phyloP scores from a whole-genome alignment of 2,888 invertebrate genomes.

The Saturnia pavonia region DNA sequence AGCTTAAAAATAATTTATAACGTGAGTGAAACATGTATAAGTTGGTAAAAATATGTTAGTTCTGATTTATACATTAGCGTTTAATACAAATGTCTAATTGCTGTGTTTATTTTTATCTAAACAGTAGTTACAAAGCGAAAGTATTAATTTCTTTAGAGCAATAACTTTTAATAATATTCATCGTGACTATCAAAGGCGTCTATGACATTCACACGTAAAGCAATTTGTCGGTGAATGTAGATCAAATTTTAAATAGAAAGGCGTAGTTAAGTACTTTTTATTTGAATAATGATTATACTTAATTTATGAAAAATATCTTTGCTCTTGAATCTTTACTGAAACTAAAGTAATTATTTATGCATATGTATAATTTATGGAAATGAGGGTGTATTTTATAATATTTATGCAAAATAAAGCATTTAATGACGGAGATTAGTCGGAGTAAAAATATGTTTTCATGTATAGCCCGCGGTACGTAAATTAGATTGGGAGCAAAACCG shows the following conservation, averaged over 20 bases:
- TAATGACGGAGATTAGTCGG: too few species aligned
- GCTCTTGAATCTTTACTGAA: not conserved
- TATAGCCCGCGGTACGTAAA: too few species aligned
- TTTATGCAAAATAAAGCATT: too few species aligned
- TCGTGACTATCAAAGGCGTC: conserved; percentile 8
- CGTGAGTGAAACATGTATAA: not conserved
- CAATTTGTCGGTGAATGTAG: conserved; percentile 16
- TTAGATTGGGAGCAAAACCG: too few species aligned
- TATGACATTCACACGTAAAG: conserved; percentile 16
- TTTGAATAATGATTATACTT: not conserved
- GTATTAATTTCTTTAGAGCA: conserved; percentile 12
- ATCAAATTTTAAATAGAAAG: conserved; percentile 19
- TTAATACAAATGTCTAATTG: not conserved
- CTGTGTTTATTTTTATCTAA: conserved; percentile 9
- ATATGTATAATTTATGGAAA: not conserved
- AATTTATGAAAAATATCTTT: not conserved
- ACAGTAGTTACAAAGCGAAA: conserved; percentile 14
- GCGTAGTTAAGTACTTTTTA: not conserved
- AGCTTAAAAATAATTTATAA: not conserved
- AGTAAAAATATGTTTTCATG: too few species aligned
- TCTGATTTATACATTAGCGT: not conserved
- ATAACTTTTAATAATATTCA: conserved; percentile 16
- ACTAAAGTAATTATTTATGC: not conserved
- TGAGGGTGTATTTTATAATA: not conserved
- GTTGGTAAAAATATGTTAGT: not conserved